Evolutionary conservation across 53 echinoderm and acorn worm species (phyloP).

Genomic region (Pentamera pediparva): DNA sequence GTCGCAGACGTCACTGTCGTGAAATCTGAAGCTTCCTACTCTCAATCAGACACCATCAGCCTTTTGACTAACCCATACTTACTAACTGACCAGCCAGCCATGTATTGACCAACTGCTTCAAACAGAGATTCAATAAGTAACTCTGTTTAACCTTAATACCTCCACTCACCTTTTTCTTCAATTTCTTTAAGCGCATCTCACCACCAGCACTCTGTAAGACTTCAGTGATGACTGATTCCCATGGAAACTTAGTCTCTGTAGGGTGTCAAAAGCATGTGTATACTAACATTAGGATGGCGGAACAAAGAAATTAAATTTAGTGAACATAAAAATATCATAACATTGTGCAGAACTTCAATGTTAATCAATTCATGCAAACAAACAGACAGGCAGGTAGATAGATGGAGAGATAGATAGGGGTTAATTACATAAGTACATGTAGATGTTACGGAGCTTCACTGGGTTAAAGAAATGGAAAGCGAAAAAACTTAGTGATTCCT

Average conservation of each 20-base stretch:
- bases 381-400: not conserved
- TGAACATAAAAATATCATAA: not conserved
- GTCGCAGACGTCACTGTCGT: too few relatives aligned
- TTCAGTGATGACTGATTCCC: conserved; percentile 18
- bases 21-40: not conserved
- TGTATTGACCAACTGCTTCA: too few relatives aligned
- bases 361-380: not conserved
- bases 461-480: too few relatives aligned
- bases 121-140: not conserved
- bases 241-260: conserved; percentile 8
- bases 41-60: not conserved
- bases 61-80: too few relatives aligned
- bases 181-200: conserved; percentile 16
- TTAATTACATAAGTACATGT: too few relatives aligned
- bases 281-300: not conserved
- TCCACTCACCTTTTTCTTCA: conserved; percentile 25
- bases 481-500: too few relatives aligned
- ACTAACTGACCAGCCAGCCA: too few relatives aligned
- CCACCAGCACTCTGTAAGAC: conserved; percentile 9
- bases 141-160: not conserved
- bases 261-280: not conserved
- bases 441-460: too few relatives aligned
- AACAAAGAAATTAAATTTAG: not conserved
- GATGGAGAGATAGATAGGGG: too few relatives aligned
- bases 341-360: not conserved